Evolutionary conservation across 2,113 vertebrate species (phyloP).

Genomic region (Centrocercus urophasianus): DNA sequence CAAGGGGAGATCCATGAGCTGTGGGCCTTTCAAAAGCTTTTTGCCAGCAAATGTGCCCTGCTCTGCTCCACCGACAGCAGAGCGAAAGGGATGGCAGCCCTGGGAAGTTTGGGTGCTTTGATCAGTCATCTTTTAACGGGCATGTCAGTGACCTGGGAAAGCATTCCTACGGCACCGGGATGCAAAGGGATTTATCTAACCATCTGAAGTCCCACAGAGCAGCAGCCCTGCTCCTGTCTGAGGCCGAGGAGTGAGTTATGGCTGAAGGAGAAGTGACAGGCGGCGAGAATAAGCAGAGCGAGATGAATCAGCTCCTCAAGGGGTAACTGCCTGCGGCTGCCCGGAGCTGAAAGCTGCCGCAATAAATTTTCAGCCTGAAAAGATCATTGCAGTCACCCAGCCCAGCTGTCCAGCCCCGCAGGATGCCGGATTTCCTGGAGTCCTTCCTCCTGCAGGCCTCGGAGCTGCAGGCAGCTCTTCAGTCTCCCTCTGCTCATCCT

Average conservation of each 20-base stretch:
- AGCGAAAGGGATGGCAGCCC: neutral
- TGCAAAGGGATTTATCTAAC: constrained; percentile 61
- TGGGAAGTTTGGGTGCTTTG: constrained; percentile 34
- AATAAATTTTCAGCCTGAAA: constrained; percentile 66
- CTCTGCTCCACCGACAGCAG: neutral
- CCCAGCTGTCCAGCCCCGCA: constrained; percentile 7
- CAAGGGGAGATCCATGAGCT: neutral
- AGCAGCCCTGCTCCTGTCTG: constrained; percentile 41
- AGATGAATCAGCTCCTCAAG: constrained; percentile 13
- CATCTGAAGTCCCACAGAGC: constrained; percentile 56
- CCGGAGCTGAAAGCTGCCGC: neutral
- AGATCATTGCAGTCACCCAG: constrained; percentile 45
- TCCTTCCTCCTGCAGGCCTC: neutral
- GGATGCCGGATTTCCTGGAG: constrained; percentile 32
- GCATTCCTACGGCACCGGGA: constrained; percentile 50
- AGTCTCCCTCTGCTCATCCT: neutral
- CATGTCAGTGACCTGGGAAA: constrained; percentile 40
- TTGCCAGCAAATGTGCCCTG: neutral
- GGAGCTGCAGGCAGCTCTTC: neutral
- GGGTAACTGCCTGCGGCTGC: constrained; percentile 51
- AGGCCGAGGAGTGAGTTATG: constrained; percentile 21
- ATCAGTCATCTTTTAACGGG: constrained; percentile 42
- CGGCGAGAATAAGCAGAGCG: constrained; percentile 4
- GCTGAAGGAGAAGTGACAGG: constrained; percentile 65
- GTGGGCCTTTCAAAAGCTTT: neutral